phyloP scores from a whole-genome alignment of 2,797 vertebrate species.

The Sebastes kiyomatsui region DNA sequence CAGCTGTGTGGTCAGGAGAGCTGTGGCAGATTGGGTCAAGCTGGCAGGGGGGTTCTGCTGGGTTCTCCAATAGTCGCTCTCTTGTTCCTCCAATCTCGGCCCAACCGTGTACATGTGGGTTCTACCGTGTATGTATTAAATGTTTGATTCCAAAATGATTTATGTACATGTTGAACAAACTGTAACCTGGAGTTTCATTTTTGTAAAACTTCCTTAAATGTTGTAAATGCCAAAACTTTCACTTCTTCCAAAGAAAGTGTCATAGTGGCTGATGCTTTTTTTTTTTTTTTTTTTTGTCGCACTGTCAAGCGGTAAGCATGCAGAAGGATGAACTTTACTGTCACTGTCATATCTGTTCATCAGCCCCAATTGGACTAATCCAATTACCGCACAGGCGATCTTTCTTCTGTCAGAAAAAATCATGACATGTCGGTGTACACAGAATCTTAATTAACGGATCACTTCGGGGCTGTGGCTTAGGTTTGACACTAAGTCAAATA shows the following conservation, averaged over 20 bases:
- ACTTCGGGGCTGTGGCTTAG: slow-evolving; percentile 59
- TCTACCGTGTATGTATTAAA: slow-evolving; percentile 43
- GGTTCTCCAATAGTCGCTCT: slow-evolving; percentile 34
- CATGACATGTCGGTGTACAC: slow-evolving; percentile 74
- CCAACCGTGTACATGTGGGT: slow-evolving; percentile 45
- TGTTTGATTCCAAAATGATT: slow-evolving; percentile 48
- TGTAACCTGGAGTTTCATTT: slow-evolving; percentile 49
- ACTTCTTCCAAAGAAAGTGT: slow-evolving; percentile 35
- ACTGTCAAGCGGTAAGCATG: slow-evolving; percentile 62
- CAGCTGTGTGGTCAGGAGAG: slow-evolving; percentile 72
- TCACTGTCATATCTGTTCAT: slow-evolving; percentile 73
- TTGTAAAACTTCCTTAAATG: slow-evolving; percentile 52
- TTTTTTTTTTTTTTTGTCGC: slow-evolving; percentile 20
- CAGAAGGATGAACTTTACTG: slow-evolving; percentile 70
- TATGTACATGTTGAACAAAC: slow-evolving; percentile 70
- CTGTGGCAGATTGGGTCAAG: slow-evolving; percentile 64
- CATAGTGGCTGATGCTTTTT: slow-evolving; percentile 34
- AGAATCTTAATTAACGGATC: slow-evolving; percentile 71
- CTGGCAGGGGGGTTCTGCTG: slow-evolving; percentile 58
- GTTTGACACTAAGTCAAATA: slow-evolving; percentile 67
- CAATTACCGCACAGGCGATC: slow-evolving; percentile 75
- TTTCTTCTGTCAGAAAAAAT: slow-evolving; percentile 77
- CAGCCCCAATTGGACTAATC: slow-evolving; percentile 73
- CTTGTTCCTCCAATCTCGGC: slow-evolving; percentile 43
- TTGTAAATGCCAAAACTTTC: slow-evolving; percentile 44